Evolutionary conservation across 2,888 invertebrate species (phyloP), one percentile per base, ranked within the genome.

Genomic region (Sicus ferrugineus): DNA sequence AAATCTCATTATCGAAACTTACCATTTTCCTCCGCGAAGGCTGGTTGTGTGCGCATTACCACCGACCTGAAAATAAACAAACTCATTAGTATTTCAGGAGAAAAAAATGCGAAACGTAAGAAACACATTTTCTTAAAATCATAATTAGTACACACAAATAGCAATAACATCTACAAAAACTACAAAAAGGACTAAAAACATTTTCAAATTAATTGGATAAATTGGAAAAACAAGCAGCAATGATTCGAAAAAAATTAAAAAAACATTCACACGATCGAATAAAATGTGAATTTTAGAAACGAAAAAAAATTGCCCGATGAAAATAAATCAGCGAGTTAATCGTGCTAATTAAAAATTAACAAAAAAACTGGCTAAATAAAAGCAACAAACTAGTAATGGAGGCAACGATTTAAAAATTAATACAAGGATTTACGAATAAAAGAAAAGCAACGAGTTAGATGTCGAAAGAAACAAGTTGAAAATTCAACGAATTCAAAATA

Each of bases 1-100:
- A n/a, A 42, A 42, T n/a, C n/a, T 42, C 42, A n/a, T 42, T 42
- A 42, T 70, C 1, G 6, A 52, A 66, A 82, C 85, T 79, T 78
- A 84, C 85, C 84, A 78, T 82, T 84, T 80, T 83, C 83, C 74
- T 84, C 85, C 38, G 80, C 78, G 77, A 82, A 84, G 69, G 80
- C 79, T 76, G 81, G 81, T 74, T 81, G 84, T 74, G 82, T 80
- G 69, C 83, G 82, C 83, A 84, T 80, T 75, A 83, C 82, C 72
- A 85, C 78, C 75, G 84, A 84, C 84, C 84, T 84, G 80, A 46
- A 79, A 81, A 58, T 67, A 67, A 31, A 52, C 3, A 50, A 34
- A 31, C 30, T 50, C 34, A 52, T 64, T 52, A 64, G 14, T 56
- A 56, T 26, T 14, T 26, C 28, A 9, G 14, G n/a, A 30, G 19